phyloP scores from a whole-genome alignment of 1,140 invertebrate species.

The Charaxes varanes region DNA sequence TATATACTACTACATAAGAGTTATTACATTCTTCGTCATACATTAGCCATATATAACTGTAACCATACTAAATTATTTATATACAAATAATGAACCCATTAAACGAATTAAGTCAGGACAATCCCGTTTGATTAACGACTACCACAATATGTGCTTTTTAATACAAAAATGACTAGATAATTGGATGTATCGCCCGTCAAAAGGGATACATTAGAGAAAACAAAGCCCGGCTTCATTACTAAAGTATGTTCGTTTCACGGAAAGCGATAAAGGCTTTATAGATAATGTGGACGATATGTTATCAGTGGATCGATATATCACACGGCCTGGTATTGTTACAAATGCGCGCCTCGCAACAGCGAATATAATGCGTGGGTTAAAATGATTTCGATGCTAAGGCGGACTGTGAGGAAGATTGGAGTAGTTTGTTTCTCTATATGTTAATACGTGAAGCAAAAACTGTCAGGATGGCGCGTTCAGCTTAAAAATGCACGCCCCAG shows the following conservation, averaged over 20 bases:
- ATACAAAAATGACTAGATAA: too few species aligned
- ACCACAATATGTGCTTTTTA: too few species aligned
- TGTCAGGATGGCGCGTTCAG: too few species aligned
- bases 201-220: conserved; percentile 1
- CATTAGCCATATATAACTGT: too few species aligned
- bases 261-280: conserved; percentile 26
- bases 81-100: too few species aligned
- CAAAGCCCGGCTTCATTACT: conserved; percentile 6
- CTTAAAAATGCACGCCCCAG: too few species aligned
- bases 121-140: too few species aligned
- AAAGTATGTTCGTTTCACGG: conserved; percentile 12
- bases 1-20: too few species aligned
- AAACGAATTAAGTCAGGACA: too few species aligned
- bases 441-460: neutral
- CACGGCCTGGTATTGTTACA: conserved; percentile 37
- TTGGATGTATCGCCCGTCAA: too few species aligned
- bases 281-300: conserved; percentile 54
- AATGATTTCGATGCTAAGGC: conserved; percentile 1
- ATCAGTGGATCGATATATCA: conserved; percentile 58
- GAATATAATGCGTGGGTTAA: conserved; percentile 20
- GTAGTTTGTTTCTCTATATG: neutral
- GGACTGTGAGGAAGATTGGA: conserved; percentile 4
- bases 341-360: conserved; percentile 13
- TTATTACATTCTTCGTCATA: too few species aligned
- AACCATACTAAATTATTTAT: too few species aligned